Conservation (phyloP, 2,888 invertebrate genomes). For the Fragum fragum region DNA sequence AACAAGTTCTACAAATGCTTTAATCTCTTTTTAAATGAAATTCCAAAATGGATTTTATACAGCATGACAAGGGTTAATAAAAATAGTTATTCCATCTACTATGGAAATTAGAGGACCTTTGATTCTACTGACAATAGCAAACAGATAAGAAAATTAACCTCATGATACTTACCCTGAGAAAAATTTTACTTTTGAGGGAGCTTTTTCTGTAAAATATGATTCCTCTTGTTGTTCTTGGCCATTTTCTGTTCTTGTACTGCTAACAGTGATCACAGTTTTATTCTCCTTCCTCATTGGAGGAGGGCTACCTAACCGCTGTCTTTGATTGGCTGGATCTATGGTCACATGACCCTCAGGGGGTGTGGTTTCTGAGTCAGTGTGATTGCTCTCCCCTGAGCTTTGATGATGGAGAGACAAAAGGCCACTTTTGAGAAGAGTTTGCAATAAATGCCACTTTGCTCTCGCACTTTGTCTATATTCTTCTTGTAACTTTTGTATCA, state of each 20-base stretch:
- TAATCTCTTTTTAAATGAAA: no score
- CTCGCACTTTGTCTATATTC: constrained; percentile 58
- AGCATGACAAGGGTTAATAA: no score
- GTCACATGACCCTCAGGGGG: constrained; percentile 26
- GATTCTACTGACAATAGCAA: no score
- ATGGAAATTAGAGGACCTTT: no score
- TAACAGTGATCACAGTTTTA: constrained; percentile 53
- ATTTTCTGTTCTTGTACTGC: constrained; percentile 16
- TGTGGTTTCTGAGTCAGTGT: constrained; percentile 2
- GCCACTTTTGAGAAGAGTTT: constrained; percentile 46
- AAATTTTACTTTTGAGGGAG: constrained; percentile 57
- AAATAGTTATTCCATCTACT: no score
- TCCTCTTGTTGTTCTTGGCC: not conserved
- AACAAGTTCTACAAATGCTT: no score
- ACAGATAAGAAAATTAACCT: no score
- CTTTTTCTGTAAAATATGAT: constrained; percentile 2
- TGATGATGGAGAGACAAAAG: constrained; percentile 17
- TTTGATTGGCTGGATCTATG: constrained; percentile 37
- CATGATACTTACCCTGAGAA: constrained; percentile 55
- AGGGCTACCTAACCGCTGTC: constrained; percentile 31
- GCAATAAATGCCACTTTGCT: constrained; percentile 64
- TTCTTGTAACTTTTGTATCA: constrained; percentile 58
- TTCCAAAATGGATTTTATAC: no score
- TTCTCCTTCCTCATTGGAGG: constrained; percentile 19
- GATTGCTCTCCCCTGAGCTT: constrained; percentile 12